These are phyloP conservation scores for Myotis yumanensis DNA, from an alignment of 2,113 vertebrate species.

Conservation along the genomic window DNA sequence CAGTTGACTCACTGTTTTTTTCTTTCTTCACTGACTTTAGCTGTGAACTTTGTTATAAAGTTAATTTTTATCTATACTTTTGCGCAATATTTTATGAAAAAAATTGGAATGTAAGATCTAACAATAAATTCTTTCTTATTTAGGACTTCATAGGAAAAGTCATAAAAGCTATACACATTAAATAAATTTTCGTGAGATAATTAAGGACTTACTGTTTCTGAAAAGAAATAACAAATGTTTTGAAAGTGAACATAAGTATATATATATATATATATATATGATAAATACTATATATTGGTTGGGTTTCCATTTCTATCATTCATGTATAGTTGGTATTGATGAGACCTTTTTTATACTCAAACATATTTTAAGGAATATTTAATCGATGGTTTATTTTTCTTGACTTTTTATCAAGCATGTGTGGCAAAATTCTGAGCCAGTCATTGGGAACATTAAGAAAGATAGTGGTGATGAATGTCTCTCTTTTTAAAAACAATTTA, in stretches of 20 bases:
- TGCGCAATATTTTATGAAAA: conserved; percentile 35
- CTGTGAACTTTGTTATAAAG: conserved; percentile 14
- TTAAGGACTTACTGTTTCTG: neutral
- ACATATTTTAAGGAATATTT: conserved; percentile 23
- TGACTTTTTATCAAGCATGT: conserved; percentile 46
- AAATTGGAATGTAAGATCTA: conserved; percentile 7
- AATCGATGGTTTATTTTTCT: conserved; percentile 5
- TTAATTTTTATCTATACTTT: conserved; percentile 5
- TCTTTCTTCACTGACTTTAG: neutral
- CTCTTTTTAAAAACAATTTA: too few species aligned
- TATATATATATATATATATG: neutral
- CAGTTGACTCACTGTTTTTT: neutral
- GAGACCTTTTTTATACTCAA: neutral
- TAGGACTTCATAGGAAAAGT: neutral
- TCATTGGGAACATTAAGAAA: conserved; percentile 33
- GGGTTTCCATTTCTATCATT: neutral
- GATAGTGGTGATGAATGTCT: conserved; percentile 10
- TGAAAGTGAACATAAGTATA: too few species aligned
- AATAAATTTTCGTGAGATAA: neutral
- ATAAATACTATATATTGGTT: conserved; percentile 42
- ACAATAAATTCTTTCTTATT: neutral
- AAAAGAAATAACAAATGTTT: too few species aligned
- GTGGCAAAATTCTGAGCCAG: conserved; percentile 40
- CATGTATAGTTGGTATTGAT: neutral
- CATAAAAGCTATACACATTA: conserved; percentile 32